Conservation (phyloP, 2,113 vertebrate species). For the Rhynchopsitta pachyrhyncha region DNA sequence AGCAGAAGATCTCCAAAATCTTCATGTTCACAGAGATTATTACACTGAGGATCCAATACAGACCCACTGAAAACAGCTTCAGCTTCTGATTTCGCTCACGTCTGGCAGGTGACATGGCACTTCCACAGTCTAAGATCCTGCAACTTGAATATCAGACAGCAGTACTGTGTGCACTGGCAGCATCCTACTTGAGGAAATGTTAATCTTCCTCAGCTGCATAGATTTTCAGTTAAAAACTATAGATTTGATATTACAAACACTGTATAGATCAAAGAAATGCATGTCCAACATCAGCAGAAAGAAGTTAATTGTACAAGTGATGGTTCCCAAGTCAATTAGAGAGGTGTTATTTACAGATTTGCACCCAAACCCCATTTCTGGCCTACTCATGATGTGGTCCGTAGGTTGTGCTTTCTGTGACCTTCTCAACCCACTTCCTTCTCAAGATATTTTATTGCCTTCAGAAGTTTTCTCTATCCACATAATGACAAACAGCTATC, state of each 20-base stretch:
- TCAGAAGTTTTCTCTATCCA: not conserved
- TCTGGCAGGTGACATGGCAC: not conserved
- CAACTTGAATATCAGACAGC: not conserved
- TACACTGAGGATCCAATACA: not conserved
- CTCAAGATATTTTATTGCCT: not conserved
- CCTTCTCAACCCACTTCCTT: not conserved
- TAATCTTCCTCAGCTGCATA: not conserved
- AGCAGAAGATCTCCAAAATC: not conserved
- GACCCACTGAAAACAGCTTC: not conserved
- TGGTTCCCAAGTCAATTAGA: not conserved
- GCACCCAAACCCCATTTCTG: not conserved
- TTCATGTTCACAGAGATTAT: not conserved
- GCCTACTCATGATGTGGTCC: not conserved
- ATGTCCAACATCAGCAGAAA: not conserved
- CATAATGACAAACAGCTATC: not conserved
- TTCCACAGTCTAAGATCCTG: not conserved
- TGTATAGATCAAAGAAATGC: not conserved
- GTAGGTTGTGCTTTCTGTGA: not conserved
- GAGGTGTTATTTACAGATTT: not conserved
- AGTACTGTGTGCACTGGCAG: not conserved
- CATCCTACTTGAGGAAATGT: not conserved
- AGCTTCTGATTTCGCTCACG: not conserved
- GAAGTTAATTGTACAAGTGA: not conserved
- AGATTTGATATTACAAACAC: not conserved
- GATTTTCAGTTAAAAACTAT: slow-evolving; percentile 18